phyloP scores from a whole-genome alignment of 30 jellyfish, hydroid and myxozoan species.

The Kudoa iwatai region DNA sequence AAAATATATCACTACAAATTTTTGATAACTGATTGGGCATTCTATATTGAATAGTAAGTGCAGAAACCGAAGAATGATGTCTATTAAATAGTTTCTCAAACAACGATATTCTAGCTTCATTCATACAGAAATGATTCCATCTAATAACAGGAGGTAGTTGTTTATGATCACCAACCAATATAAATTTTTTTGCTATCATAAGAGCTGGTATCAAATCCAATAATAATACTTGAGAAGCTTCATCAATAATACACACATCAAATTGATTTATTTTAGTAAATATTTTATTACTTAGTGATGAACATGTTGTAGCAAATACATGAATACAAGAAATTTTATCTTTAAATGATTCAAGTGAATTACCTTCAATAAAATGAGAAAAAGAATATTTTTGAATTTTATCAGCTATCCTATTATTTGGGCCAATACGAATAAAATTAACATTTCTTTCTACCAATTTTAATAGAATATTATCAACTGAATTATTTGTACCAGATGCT shows the following conservation, averaged over 20 bases:
- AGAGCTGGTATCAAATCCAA: slow-evolving; percentile 54
- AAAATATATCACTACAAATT: no score
- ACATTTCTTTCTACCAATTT: slow-evolving; percentile 16
- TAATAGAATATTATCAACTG: slow-evolving; percentile 49
- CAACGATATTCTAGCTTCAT: no score
- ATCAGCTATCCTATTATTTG: not conserved
- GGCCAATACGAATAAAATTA: not conserved
- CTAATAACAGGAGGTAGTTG: slow-evolving; percentile 85
- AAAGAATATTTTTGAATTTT: not conserved
- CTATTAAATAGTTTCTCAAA: no score
- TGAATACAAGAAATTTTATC: no score
- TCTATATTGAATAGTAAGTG: no score
- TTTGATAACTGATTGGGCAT: no score
- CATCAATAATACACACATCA: slow-evolving; percentile 71
- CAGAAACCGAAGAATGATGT: no score
- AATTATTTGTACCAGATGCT: slow-evolving; percentile 52
- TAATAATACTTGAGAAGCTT: slow-evolving; percentile 55
- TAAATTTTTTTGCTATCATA: slow-evolving; percentile 20
- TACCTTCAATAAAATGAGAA: no score
- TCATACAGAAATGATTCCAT: no score
- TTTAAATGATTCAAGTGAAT: no score
- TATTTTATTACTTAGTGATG: slow-evolving; percentile 26
- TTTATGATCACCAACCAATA: slow-evolving; percentile 74
- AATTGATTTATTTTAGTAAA: slow-evolving; percentile 6
- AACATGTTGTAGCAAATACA: slow-evolving; percentile 71